phyloP scores from a whole-genome alignment of 2,113 vertebrate species.

The Anser cygnoides region DNA sequence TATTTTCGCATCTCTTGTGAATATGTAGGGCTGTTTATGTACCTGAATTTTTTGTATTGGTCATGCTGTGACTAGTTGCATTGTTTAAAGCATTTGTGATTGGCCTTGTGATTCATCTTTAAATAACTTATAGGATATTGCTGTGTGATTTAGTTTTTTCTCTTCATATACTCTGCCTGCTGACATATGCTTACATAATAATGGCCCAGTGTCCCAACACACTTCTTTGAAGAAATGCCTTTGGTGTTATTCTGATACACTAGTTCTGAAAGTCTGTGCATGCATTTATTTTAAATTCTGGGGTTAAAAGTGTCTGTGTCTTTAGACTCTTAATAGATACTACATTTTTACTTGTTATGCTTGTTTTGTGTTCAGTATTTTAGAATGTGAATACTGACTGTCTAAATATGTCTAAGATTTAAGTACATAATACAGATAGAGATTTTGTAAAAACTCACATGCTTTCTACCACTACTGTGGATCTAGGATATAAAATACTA shows the following conservation, averaged over 20 bases:
- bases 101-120: conserved; percentile 41
- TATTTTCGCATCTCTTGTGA: conserved; percentile 5
- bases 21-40: not conserved
- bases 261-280: conserved; percentile 39
- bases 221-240: conserved; percentile 46
- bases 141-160: not conserved
- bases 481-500: conserved; percentile 56
- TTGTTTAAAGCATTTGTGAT: conserved; percentile 7
- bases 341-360: not conserved
- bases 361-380: conserved; percentile 29
- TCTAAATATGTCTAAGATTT: conserved; percentile 51
- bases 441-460: conserved; percentile 8
- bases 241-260: conserved; percentile 43
- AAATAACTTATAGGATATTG: not conserved
- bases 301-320: not conserved
- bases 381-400: conserved; percentile 49
- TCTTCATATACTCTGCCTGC: not conserved
- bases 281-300: not conserved
- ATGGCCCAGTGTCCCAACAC: not conserved
- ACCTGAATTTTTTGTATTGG: not conserved
- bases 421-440: not conserved
- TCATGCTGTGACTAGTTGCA: not conserved
- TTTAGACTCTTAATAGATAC: not conserved
- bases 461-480: conserved; percentile 38
- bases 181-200: not conserved